phyloP scores from a whole-genome alignment of 2,797 vertebrate species.

The Molothrus aeneus region DNA sequence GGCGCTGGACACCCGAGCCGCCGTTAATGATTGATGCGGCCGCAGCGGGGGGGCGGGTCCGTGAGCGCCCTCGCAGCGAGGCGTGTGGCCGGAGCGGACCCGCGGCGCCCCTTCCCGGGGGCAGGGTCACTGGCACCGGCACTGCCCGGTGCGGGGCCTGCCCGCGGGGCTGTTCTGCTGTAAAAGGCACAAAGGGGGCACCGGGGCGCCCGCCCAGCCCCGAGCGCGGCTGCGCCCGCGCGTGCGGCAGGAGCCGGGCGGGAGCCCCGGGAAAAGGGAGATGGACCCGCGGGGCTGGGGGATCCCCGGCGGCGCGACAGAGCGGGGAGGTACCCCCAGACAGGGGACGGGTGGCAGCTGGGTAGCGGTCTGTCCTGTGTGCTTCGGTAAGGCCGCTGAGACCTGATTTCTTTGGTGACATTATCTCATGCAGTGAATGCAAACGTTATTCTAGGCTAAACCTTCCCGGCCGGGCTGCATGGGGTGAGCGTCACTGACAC shows the following conservation, averaged over 20 bases:
- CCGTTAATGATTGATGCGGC: conserved; percentile 31
- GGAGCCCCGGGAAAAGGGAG: not conserved
- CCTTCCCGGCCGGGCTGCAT: not conserved
- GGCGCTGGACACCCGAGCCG: conserved; percentile 8
- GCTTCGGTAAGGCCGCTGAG: not conserved
- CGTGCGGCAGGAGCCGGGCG: not conserved
- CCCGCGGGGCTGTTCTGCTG: not conserved
- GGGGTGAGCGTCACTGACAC: not conserved
- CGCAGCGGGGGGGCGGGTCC: not conserved
- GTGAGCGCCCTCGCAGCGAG: not conserved
- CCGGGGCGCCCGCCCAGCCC: not conserved
- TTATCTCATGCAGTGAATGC: not conserved
- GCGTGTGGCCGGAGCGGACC: not conserved
- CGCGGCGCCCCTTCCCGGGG: not conserved
- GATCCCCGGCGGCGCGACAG: not conserved
- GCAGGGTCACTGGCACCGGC: not conserved
- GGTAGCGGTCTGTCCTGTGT: not conserved
- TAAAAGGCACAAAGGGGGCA: not conserved
- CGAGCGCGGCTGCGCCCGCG: not conserved
- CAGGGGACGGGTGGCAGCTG: not conserved
- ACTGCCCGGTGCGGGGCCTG: not conserved
- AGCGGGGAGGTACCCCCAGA: not conserved
- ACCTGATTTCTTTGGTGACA: not conserved
- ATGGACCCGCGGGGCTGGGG: not conserved
- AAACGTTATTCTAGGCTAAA: not conserved